Evolutionary conservation across 2,888 invertebrate species (phyloP), one percentile per base, ranked within the genome.

Genomic region (Halictus ligatus): DNA sequence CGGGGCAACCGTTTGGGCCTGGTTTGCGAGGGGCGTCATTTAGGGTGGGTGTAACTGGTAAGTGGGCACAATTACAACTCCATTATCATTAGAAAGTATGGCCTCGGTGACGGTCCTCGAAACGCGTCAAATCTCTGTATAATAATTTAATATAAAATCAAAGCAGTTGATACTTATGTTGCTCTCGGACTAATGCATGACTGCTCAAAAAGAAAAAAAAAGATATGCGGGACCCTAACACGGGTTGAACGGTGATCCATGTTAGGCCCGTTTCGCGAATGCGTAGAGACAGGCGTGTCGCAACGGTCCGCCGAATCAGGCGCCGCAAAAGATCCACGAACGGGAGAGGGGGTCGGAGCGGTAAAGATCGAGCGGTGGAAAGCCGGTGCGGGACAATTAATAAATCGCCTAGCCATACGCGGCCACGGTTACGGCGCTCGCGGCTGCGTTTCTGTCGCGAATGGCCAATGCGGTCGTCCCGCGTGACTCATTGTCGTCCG

Each of bases 391-490:
- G 85, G 86, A 89, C 91, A 92, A 92, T 93, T 92, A 91, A 92
- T 92, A 89, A 92, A 92, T 92, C 88, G 89, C 87, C 89, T 83
- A 87, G 76, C 88, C 86, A 89, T 89, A 91, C 80, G 87, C 50
- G 88, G 69, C 75, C 75, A 78, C 71, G 79, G 77, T 89, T 87
- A 85, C 86, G 75, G 81, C 77, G 75, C 84, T 80, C 75, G 67
- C 76, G 54, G 54, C 84, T 54, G 85, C 83, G 87, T 86, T 89
- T 90, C 82, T 84, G 88, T 92, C 91, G 77, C 85, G 88, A 93
- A 93, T 92, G 93, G 93, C 78, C 85, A 93, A 93, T 87, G 91
- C 92, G 90, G 90, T 91, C 93, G 88, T 73, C 80, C 93, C 88
- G 73, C 80, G 87, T 92, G 93, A 92, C 86, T 92, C 92, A 92